These are phyloP conservation scores for Spodoptera frugiperda DNA, from an alignment of 1,140 invertebrate genomes.

Conservation along the genomic window DNA sequence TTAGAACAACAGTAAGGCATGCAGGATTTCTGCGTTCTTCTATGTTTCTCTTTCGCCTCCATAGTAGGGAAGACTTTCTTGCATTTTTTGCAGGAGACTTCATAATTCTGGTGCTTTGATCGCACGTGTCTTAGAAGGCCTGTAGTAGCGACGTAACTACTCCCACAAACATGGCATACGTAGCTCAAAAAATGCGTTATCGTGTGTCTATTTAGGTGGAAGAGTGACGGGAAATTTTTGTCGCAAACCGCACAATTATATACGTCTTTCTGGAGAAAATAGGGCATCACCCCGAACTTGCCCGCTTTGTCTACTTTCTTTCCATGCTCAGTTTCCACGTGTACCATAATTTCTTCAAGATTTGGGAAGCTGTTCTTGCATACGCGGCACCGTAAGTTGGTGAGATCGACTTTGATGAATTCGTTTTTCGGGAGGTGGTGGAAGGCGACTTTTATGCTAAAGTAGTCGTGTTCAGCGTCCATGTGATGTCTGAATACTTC, in stretches of 20 bases:
- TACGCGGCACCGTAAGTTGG: slow-evolving; percentile 68
- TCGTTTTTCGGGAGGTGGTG: slow-evolving; percentile 74
- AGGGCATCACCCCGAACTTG: slow-evolving; percentile 77
- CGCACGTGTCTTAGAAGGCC: slow-evolving; percentile 70
- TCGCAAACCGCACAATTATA: slow-evolving; percentile 72
- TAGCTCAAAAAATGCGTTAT: slow-evolving; percentile 76
- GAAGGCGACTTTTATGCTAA: slow-evolving; percentile 73
- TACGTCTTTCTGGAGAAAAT: slow-evolving; percentile 62
- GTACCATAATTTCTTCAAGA: slow-evolving; percentile 62
- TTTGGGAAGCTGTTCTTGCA: slow-evolving; percentile 59
- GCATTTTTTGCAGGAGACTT: slow-evolving; percentile 71
- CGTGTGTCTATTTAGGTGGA: slow-evolving; percentile 76
- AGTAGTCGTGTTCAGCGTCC: slow-evolving; percentile 71
- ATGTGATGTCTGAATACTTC: slow-evolving; percentile 71
- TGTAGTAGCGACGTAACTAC: slow-evolving; percentile 74
- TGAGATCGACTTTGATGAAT: slow-evolving; percentile 76
- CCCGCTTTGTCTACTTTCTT: slow-evolving; percentile 61
- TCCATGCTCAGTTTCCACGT: slow-evolving; percentile 62
- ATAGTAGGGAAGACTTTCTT: slow-evolving; percentile 72
- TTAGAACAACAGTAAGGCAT: slow-evolving; percentile 76
- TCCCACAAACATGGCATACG: slow-evolving; percentile 77
- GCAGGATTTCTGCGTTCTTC: slow-evolving; percentile 70
- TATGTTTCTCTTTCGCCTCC: slow-evolving; percentile 75
- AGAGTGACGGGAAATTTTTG: slow-evolving; percentile 71
- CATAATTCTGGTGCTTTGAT: slow-evolving; percentile 73